These are phyloP conservation scores for Rhabdomys dilectus DNA, from an alignment of 2,113 vertebrate species.

Conservation along the genomic window DNA sequence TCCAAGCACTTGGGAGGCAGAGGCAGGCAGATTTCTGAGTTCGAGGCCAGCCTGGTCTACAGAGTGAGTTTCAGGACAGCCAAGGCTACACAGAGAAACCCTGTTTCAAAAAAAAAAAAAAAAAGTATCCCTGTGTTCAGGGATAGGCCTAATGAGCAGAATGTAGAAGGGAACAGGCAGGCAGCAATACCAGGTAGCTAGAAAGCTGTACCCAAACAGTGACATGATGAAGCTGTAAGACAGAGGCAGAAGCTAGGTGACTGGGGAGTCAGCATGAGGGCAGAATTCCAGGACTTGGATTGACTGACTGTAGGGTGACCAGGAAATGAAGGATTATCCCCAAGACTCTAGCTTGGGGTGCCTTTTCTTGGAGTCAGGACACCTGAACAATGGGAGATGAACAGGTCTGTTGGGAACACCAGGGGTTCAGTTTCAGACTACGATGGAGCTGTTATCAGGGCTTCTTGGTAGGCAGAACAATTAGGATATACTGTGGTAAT, in stretches of 20 bases:
- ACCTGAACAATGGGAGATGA: background rate
- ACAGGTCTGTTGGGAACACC: background rate
- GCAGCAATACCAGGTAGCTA: background rate
- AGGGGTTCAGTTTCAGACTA: background rate
- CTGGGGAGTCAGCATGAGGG: background rate
- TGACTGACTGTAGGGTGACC: background rate
- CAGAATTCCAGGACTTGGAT: background rate
- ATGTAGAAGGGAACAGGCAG: background rate
- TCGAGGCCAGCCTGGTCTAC: too few species aligned
- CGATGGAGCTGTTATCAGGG: background rate
- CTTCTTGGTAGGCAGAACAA: background rate
- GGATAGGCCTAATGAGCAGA: background rate
- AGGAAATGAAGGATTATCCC: background rate
- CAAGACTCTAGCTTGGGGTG: background rate
- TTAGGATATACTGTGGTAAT: background rate
- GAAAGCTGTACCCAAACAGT: background rate
- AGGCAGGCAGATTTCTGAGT: too few species aligned
- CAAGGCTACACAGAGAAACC: too few species aligned
- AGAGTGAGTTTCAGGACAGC: too few species aligned
- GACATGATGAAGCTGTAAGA: background rate
- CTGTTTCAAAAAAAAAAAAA: too few species aligned
- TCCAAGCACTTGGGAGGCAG: too few species aligned
- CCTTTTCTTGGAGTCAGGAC: constrained; percentile 9
- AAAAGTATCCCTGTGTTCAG: background rate
- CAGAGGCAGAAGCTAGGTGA: background rate